Conservation (phyloP, 1,140 invertebrate genomes). For the Pogonus chalceus region DNA sequence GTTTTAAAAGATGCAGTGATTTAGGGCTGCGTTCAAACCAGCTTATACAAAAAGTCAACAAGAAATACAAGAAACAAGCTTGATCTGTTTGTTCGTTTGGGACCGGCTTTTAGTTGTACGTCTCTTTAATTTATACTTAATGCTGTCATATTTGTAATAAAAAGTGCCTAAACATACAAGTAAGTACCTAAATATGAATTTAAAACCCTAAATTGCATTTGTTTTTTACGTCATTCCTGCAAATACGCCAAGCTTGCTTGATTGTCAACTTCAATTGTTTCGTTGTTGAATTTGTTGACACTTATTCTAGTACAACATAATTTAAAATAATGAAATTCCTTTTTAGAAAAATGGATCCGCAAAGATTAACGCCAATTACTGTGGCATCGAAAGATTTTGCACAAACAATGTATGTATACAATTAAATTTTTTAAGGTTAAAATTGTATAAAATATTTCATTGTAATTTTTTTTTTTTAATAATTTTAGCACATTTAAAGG, state of each 20-base stretch:
- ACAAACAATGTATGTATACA: slow-evolving; percentile 22
- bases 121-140: background rate
- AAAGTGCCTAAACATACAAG: background rate
- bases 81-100: background rate
- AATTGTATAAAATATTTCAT: background rate
- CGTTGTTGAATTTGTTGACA: background rate
- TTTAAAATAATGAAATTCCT: background rate
- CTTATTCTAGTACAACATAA: background rate
- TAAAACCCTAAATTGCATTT: background rate
- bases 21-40: too few relatives aligned
- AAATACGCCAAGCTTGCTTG: background rate
- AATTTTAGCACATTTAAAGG: slow-evolving; percentile 54
- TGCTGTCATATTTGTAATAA: background rate
- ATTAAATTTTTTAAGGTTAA: background rate
- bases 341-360: background rate
- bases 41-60: background rate
- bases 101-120: background rate
- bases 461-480: slow-evolving; percentile 16
- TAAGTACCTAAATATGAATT: background rate
- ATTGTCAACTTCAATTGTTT: background rate
- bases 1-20: background rate
- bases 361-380: background rate
- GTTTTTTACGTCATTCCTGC: background rate
- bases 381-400: slow-evolving; percentile 12
- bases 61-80: background rate